These are phyloP conservation scores for Cheirogaleus major DNA, from an alignment of 2,797 vertebrate species.

Conservation along the genomic window DNA sequence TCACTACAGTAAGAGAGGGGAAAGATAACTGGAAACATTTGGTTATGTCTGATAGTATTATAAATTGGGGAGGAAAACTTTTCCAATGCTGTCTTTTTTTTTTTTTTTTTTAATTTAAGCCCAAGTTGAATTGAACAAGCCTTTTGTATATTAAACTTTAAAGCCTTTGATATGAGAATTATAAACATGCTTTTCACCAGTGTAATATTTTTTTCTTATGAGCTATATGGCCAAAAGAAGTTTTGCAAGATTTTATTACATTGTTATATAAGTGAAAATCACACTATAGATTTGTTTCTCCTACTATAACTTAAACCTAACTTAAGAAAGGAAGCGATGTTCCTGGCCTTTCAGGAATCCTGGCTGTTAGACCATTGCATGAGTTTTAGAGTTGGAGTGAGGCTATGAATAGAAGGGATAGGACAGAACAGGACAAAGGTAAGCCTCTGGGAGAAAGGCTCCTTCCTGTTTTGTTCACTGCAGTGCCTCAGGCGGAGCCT, in stretches of 20 bases:
- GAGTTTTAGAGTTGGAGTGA: not conserved
- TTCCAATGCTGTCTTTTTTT: not conserved
- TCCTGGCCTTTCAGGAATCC: not conserved
- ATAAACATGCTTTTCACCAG: not conserved
- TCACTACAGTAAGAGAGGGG: not conserved
- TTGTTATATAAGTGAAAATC: not conserved
- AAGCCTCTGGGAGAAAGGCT: not conserved
- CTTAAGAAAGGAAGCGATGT: not conserved
- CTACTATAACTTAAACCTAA: not conserved
- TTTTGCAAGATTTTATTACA: not conserved
- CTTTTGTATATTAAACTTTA: not conserved
- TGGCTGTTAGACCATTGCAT: not conserved
- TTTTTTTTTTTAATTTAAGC: not conserved
- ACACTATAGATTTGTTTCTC: not conserved
- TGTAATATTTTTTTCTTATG: not conserved
- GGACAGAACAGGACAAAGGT: not conserved
- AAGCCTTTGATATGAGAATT: not conserved
- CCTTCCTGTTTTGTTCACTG: not conserved
- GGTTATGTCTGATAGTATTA: not conserved
- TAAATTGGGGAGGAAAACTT: not conserved
- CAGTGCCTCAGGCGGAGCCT: not conserved
- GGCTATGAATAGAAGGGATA: not conserved
- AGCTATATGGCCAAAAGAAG: not conserved
- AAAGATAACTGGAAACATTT: not conserved
- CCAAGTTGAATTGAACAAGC: not conserved